Base-by-base conservation (phyloP, 2,797 vertebrate genomes). In the Martes flavigula region DNA sequence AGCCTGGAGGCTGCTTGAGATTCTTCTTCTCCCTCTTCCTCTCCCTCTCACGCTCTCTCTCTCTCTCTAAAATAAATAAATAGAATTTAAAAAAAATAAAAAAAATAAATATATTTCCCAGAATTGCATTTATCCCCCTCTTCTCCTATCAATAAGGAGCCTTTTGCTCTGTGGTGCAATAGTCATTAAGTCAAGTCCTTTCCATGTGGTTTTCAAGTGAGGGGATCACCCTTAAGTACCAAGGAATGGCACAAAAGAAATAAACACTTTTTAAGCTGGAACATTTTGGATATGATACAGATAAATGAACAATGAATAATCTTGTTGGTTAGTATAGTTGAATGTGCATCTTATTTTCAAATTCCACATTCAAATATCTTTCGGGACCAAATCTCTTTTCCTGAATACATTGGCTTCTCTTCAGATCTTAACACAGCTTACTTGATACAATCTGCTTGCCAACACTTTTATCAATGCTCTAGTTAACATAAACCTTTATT, bases 401-500 rank as follows among this genome's bases (percentile, higher is more conserved):
- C 5, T 54, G 32, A 91, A 94, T 72, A 32, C 2, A 0, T 2
- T 32, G 15, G 3, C 9, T 95, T 94, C 92, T 84, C 58, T 96
- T 98, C 92, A 72, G 90, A 78, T 96, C 97, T 96, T 95, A 96
- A 64, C 84, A 93, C 62, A 90, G 32, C 35, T 87, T 51, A 94
- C 56, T 93, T 96, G 92, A 23, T 90, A 79, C 38, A 73, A 21
- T 81, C 68, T 97, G 51, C 95, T 98, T 97, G 89, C 95, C 92
- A 96, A 68, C 91, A 93, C 64, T 94, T 92, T 72, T 96, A 43
- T 96, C 73, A 95, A 62, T 85, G 35, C 56, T 43, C 72, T 95
- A 70, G 85, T 92, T 98, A 96, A 93, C 91, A 97, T 93, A 97
- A 97, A 96, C 96, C 94, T 96, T 97, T 98, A 97, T 95, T 96